phyloP scores from a whole-genome alignment of 2,888 invertebrate species.

The Chrysolina haemoptera region DNA sequence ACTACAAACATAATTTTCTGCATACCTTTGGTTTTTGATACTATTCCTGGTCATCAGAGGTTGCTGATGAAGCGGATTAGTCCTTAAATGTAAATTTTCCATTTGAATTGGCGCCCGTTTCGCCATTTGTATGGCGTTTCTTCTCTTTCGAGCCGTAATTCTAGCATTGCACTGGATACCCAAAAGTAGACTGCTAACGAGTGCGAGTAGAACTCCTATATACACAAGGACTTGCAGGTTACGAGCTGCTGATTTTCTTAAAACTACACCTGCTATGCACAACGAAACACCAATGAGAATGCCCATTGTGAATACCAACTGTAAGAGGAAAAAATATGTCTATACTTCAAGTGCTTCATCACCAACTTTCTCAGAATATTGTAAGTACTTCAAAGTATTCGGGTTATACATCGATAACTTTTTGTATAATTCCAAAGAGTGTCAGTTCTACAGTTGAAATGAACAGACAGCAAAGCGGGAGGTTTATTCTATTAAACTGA shows the following conservation, averaged over 20 bases:
- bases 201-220: slow-evolving; percentile 75
- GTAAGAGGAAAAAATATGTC: slow-evolving; percentile 51
- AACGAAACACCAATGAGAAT: slow-evolving; percentile 78
- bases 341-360: too few relatives aligned
- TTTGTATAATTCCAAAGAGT: too few relatives aligned
- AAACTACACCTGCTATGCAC: slow-evolving; percentile 77
- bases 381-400: too few relatives aligned
- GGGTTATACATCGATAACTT: too few relatives aligned
- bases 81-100: slow-evolving; percentile 59
- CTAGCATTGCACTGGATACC: slow-evolving; percentile 77
- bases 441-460: too few relatives aligned
- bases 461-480: too few relatives aligned
- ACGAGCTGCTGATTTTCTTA: slow-evolving; percentile 76
- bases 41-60: slow-evolving; percentile 41
- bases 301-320: slow-evolving; percentile 79
- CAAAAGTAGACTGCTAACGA: slow-evolving; percentile 76
- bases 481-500: too few relatives aligned
- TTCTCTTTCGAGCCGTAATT: slow-evolving; percentile 60
- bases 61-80: slow-evolving; percentile 52
- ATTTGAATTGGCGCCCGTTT: slow-evolving; percentile 63
- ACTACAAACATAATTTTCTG: neutral
- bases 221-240: slow-evolving; percentile 79
- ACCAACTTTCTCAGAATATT: too few relatives aligned
- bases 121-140: slow-evolving; percentile 60
- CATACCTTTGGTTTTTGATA: slow-evolving; percentile 53